Evolutionary conservation across 2,797 vertebrate species (phyloP), one percentile per base, ranked within the genome.

Genomic region (Chlorospingus flavigularis): DNA sequence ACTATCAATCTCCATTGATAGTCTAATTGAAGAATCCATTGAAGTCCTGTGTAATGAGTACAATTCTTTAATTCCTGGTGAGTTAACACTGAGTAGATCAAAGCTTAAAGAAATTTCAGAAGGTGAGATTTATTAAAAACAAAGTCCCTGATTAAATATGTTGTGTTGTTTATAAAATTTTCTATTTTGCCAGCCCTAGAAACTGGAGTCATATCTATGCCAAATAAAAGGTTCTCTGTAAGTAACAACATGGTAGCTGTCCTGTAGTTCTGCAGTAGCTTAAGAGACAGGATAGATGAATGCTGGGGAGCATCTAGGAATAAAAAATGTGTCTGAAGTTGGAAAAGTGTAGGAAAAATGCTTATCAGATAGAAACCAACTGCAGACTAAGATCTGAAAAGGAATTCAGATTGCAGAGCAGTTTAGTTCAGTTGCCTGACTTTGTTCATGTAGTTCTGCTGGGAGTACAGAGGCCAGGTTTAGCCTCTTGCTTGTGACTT

Each of bases 91-190:
- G 47, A 88, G 47, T 48, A 95, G 86, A 95, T 96, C 86, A 94
- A 96, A 96, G 79, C 40, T 19, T 48, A 6, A 79, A 93, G 80
- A 62, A 37, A 28, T 51, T 89, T 94, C 74, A 89, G 82, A 86
- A 95, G 82, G 33, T 79, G 37, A 80, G 94, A 92, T 94, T 88
- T 92, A 94, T 96, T 94, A 81, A 95, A 96, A 95, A 86, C 35
- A 66, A 94, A 94, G 67, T 81, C 71, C 26, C 55, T 80, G 95
- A 91, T 80, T 97, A 77, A 93, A 68, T 62, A 33, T 82, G 48
- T 28, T 28, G 48, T 28, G 16, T 48, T 90, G 40, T 57, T 90
- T 92, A 68, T 81, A 79, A 94, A 94, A 86, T 87, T 35, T 83
- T 95, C 76, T 84, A 37, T 55, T 88, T 93, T 92, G 63, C 81